Evolutionary conservation across 2,113 vertebrate genomes (phyloP).

Genomic region (Pygoscelis adeliae): DNA sequence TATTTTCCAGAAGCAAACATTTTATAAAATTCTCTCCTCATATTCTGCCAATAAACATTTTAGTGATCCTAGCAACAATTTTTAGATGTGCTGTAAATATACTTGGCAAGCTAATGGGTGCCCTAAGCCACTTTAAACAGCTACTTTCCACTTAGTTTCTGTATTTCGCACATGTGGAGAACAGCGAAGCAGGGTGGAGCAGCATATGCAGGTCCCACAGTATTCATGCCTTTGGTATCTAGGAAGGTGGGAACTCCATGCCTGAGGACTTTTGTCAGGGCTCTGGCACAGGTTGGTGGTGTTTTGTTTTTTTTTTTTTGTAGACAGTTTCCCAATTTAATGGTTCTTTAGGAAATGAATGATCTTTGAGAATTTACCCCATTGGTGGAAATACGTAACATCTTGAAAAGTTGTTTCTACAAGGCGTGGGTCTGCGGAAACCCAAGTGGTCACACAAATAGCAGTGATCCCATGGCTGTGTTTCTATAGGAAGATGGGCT

Average conservation of each 20-base stretch:
- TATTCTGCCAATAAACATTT: slow-evolving; percentile 47
- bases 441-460: fast-evolving
- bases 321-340: background rate
- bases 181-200: background rate
- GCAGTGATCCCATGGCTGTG: background rate
- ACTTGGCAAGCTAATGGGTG: background rate
- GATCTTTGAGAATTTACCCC: background rate
- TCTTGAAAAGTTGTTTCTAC: background rate
- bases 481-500: background rate
- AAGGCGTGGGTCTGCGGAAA: fast-evolving
- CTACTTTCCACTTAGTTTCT: background rate
- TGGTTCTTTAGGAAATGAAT: background rate
- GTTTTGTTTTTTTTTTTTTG: background rate
- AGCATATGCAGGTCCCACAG: background rate
- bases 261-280: background rate
- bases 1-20: slow-evolving; percentile 30
- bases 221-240: background rate
- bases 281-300: background rate
- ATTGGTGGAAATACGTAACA: background rate
- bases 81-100: slow-evolving; percentile 14
- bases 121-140: slow-evolving; percentile 6
- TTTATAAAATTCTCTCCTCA: slow-evolving; percentile 36
- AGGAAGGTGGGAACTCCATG: background rate
- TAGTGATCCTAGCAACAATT: slow-evolving; percentile 19
- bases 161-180: background rate